Percentiles rank a stretch among this genome's conserved stretches.
Conservation (phyloP, 2,113 vertebrate species). For the zebrafish (Danio rerio) region DNA sequence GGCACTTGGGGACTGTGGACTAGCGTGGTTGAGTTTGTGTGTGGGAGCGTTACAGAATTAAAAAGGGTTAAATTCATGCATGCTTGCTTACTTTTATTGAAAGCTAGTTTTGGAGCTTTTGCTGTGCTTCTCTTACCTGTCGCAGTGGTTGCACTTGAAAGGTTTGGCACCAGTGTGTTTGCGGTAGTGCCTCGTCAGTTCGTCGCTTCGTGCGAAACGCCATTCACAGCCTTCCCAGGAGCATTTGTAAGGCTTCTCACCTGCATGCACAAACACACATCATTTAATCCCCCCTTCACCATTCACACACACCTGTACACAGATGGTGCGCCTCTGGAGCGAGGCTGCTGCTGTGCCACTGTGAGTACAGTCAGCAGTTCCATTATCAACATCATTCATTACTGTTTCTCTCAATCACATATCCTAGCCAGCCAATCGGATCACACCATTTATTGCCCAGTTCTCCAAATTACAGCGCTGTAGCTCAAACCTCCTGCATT, state of each 20-base stretch:
- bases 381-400: slow-evolving; percentile 31
- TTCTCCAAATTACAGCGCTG: not conserved
- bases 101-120: not conserved
- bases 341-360: slow-evolving; percentile 20
- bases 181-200: slow-evolving; percentile 99
- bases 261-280: slow-evolving; percentile 61
- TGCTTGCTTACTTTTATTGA: no score
- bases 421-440: slow-evolving; percentile 27
- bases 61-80: not conserved
- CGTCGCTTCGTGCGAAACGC: slow-evolving; percentile 98
- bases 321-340: slow-evolving; percentile 39
- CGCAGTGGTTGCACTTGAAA: slow-evolving; percentile 99
- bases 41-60: not conserved
- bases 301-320: slow-evolving; percentile 38
- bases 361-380: slow-evolving; percentile 18
- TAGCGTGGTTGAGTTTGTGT: not conserved
- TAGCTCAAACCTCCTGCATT: slow-evolving; percentile 5
- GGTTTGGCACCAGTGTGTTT: slow-evolving; percentile 99
- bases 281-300: slow-evolving; percentile 11
- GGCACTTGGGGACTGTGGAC: not conserved
- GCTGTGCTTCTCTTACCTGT: slow-evolving; percentile 84
- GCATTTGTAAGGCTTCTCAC: slow-evolving; percentile 99
- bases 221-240: slow-evolving; percentile 99
- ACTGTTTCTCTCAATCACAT: slow-evolving; percentile 31
- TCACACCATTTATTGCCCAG: not conserved